phyloP scores from a whole-genome alignment of 2,888 invertebrate genomes.

The Bugulina stolonifera region DNA sequence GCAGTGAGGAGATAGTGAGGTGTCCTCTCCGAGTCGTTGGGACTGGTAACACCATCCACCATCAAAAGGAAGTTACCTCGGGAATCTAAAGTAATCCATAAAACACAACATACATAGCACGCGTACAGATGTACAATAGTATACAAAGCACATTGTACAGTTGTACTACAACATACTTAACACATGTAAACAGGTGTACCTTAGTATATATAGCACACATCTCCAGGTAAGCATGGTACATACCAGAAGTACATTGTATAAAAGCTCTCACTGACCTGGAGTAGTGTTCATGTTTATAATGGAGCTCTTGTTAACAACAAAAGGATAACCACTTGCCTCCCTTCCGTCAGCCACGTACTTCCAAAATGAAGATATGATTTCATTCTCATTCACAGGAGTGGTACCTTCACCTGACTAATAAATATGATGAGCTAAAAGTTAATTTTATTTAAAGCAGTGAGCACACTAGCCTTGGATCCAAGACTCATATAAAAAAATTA shows the following conservation, averaged over 20 bases:
- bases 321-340: constrained; percentile 35
- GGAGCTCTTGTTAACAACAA: neutral
- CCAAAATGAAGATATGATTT: constrained; percentile 37
- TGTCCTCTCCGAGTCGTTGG: too few relatives aligned
- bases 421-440: too few relatives aligned
- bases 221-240: neutral
- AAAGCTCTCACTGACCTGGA: neutral
- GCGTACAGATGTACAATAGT: neutral
- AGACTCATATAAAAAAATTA: too few relatives aligned
- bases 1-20: neutral
- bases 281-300: neutral
- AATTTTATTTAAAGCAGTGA: too few relatives aligned
- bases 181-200: neutral
- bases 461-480: too few relatives aligned
- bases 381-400: constrained; percentile 34
- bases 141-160: neutral
- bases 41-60: neutral
- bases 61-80: neutral
- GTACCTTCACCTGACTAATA: too few relatives aligned
- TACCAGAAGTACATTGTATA: neutral
- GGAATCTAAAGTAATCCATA: neutral
- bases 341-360: constrained; percentile 36
- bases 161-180: neutral
- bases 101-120: neutral
- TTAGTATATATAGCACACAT: neutral